Evolutionary conservation across 2,888 invertebrate genomes (phyloP), one percentile per base, ranked within the genome.

Genomic region (Oscheius sp.): DNA sequence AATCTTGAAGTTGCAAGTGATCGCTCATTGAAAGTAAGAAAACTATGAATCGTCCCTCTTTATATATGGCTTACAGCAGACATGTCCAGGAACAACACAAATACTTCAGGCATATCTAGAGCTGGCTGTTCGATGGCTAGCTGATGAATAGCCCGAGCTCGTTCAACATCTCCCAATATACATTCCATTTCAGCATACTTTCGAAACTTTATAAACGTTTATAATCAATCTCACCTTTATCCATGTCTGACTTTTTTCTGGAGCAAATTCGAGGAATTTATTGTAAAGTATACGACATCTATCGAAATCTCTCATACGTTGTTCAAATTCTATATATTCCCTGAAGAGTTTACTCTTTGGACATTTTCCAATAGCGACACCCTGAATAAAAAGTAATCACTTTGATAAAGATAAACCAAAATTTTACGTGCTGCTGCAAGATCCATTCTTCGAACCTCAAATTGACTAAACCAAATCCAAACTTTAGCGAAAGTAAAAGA

Each of bases 231-330:
- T 8, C 12, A 73, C 75, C 72, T 95, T 95, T 89, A 97, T 95
- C 98, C 98, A 99, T 0, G 96, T 94, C 1, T 94, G 92, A 85
- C 96, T 96, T 87, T 97, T 98, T 87, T 96, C 96, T 4, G 97
- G 92, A 0, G 93, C 93, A 88, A 94, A 95, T 87, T 94, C 94
- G 3, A 99, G 89, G 87, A 95, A 99, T 86, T 99, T 99, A 87
- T 97, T 93, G 87, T 99, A 99, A 33, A 99, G 89, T 22, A 71
- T 84, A 6, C 98, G 90, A 86, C 97, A 97, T 70, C 98, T 91
- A 85, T 98, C 97, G 88, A 99, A 98, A 88, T 99, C 97, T 86
- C 97, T 90, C 61, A 99, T 88, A 86, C 97, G 95, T 72, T 97
- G 64, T 88, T 99, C 98, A 73, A 98, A 88, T 85, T 98, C 96